Evolutionary conservation across 2,113 vertebrate species (phyloP).

Genomic region (Oostethus manadensis): DNA sequence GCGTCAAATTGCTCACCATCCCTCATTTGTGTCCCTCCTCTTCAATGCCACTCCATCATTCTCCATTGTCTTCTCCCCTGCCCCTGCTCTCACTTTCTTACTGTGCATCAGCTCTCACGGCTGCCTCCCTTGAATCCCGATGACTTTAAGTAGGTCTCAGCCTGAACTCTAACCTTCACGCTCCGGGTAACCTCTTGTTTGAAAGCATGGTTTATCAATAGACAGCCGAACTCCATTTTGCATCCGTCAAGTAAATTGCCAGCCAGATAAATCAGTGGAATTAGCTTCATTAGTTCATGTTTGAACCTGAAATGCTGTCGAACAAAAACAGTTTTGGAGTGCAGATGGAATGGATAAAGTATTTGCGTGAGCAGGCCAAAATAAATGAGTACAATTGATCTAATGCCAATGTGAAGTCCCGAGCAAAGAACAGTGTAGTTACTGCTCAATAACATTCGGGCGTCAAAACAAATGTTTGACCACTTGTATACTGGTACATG

Average conservation of each 20-base stretch:
- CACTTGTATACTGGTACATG: neutral
- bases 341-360: neutral
- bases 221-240: neutral
- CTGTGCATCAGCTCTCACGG: neutral
- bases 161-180: conserved; percentile 11
- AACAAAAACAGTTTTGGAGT: too few relatives aligned
- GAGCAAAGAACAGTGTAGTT: too few relatives aligned
- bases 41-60: conserved; percentile 8
- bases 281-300: neutral
- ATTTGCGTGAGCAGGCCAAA: neutral
- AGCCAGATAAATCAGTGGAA: too few relatives aligned
- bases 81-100: conserved; percentile 1
- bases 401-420: too few relatives aligned
- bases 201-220: conserved; percentile 14
- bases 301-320: neutral
- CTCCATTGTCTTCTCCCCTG: conserved; percentile 12
- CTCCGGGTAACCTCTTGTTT: conserved; percentile 6
- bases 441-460: too few relatives aligned
- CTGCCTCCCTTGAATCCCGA: neutral
- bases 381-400: neutral
- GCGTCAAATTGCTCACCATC: conserved; percentile 28
- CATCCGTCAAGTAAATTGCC: neutral
- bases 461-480: neutral
- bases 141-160: conserved; percentile 17
- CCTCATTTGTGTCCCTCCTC: conserved; percentile 15